Evolutionary conservation across 1,140 invertebrate species (phyloP).

Genomic region (Phortica variegata): DNA sequence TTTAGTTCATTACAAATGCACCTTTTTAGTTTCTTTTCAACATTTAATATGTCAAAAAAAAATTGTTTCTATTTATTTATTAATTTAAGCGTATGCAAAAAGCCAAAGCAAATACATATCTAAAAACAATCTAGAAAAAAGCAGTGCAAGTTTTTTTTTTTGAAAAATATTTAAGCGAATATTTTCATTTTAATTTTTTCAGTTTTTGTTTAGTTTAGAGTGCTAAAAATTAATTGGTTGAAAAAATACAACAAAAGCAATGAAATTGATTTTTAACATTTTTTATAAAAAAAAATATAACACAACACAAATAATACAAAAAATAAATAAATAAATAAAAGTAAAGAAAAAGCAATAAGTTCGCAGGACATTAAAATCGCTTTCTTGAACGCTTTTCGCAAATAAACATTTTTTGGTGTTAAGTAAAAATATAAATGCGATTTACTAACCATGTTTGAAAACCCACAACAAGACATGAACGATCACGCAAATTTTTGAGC

Average conservation of each 20-base stretch:
- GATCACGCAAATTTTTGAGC: slow-evolving; percentile 52
- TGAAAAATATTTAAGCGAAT: too few species aligned
- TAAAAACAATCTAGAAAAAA: slow-evolving; percentile 23
- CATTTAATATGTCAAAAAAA: too few species aligned
- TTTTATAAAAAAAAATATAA: slow-evolving; percentile 44
- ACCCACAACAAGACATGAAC: slow-evolving; percentile 21
- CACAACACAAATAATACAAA: slow-evolving; percentile 14
- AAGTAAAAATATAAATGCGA: slow-evolving; percentile 17
- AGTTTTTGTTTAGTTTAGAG: slow-evolving; percentile 51
- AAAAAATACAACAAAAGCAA: slow-evolving; percentile 25
- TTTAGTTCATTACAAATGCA: slow-evolving; percentile 31
- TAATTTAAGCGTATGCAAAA: too few species aligned
- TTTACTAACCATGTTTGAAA: slow-evolving; percentile 4
- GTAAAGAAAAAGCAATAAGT: slow-evolving; percentile 10
- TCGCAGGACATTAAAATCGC: slow-evolving; percentile 29
- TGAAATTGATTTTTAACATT: slow-evolving; percentile 53
- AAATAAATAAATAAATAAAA: slow-evolving; percentile 7
- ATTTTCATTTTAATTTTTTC: slow-evolving; percentile 1
- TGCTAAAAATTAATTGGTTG: slow-evolving; percentile 37
- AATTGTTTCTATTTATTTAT: too few species aligned
- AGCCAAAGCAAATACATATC: too few species aligned
- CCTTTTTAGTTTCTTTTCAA: too few species aligned
- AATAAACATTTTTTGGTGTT: slow-evolving; percentile 22
- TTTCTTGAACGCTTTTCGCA: slow-evolving; percentile 16
- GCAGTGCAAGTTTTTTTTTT: slow-evolving; percentile 55